phyloP scores from a whole-genome alignment of 2,113 vertebrate species.

The Sitta europaea region DNA sequence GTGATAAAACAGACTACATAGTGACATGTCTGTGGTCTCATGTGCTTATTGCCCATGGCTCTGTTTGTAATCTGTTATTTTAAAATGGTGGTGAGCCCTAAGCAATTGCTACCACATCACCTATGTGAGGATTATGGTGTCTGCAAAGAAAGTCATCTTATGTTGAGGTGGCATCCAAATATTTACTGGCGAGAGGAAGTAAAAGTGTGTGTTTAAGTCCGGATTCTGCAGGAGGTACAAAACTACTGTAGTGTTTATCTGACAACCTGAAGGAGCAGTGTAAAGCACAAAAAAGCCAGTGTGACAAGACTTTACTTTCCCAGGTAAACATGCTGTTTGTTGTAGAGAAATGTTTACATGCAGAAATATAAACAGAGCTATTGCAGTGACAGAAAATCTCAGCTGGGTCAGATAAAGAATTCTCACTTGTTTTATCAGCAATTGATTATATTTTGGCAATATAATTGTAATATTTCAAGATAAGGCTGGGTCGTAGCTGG shows the following conservation, averaged over 20 bases:
- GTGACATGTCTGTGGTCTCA: neutral
- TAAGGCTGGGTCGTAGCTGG: neutral
- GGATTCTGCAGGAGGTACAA: neutral
- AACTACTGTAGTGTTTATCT: neutral
- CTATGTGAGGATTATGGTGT: neutral
- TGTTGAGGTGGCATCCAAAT: neutral
- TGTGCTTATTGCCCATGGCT: fast-evolving
- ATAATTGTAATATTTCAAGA: neutral
- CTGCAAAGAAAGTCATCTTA: neutral
- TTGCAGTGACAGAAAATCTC: neutral
- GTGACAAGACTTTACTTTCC: neutral
- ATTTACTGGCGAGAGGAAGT: neutral
- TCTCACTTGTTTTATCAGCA: neutral
- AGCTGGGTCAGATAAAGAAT: neutral
- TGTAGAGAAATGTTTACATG: neutral
- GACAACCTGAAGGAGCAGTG: neutral
- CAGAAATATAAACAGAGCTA: neutral
- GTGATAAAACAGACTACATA: neutral
- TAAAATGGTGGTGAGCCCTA: neutral
- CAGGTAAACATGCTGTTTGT: neutral
- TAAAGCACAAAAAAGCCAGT: neutral
- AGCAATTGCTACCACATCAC: neutral
- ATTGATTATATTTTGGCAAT: neutral
- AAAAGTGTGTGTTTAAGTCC: neutral
- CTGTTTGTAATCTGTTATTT: neutral